Base-by-base conservation (phyloP, 30 jellyfish, hydroid and myxozoan genomes). In the Pseudorhiza aurosa region DNA sequence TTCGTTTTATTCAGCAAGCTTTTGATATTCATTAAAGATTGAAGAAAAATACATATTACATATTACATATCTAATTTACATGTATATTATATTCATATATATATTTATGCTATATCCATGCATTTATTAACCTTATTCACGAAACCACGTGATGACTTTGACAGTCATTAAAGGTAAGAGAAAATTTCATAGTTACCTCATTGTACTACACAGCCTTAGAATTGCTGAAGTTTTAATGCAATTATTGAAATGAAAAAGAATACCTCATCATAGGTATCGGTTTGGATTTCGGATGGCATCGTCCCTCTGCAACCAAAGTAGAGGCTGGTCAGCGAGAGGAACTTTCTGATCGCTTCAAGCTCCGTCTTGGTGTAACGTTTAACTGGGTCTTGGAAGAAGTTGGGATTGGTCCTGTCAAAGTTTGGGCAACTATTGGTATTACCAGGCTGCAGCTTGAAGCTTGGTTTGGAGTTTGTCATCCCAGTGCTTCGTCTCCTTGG, bases 331-430 rank as follows among this genome's bases (percentile, higher is more conserved):
- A 87, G 78, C 0, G 91, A 64, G 12, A 87, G 55, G 53, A 87
- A 87, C 56, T 87, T 87, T 1, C 91, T 69, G 10, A 87, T 74
- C 21, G 96, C 91, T 31, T 76, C 96, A 4, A 87, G 81, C 58
- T 87, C 96, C 7, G 79, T 40, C 24, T 35, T 60, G 25, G 82
- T 72, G 82, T 87, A 76, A 21, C 78, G 59, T 17, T 24, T 58
- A 1, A 57, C 65, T 14, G 83, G 64, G 62, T 56, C 87, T 7
- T 18, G 68, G 24, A 35, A 7, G 25, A 71, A 72, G 44, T 36
- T 65, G 7, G 58, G 35, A 29, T 46, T 44, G 47, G 44, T 71
- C 24, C 81, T 43, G 14, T 70, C 82, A 68, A 75, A 77, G 69
- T 74, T 85, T 0, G 96, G 96, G 36, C 96, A 85, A 50, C 96